Evolutionary conservation across 2,888 invertebrate genomes (phyloP).

Genomic region (Phorcus lineatus): DNA sequence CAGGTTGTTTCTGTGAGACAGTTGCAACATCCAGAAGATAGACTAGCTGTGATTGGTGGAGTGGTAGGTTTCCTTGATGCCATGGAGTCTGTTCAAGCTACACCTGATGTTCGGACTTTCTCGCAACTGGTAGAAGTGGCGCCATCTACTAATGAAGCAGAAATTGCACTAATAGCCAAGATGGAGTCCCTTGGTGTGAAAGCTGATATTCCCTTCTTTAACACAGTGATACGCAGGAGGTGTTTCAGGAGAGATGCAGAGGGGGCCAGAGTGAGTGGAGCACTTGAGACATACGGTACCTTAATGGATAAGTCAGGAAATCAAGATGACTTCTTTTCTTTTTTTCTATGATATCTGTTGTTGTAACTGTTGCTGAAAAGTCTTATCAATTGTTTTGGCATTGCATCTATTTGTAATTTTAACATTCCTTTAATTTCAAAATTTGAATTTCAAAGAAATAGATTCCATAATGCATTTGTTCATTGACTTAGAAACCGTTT

Average conservation of each 20-base stretch:
- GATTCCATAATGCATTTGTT: no score
- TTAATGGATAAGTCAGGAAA: no score
- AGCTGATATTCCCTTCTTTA: constrained; percentile 89
- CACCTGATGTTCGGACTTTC: constrained; percentile 87
- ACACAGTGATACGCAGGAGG: constrained; percentile 89
- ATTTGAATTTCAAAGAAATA: no score
- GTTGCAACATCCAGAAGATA: constrained; percentile 41
- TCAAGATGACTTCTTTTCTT: no score
- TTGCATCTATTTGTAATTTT: no score
- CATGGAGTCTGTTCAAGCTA: constrained; percentile 83
- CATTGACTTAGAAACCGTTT: no score
- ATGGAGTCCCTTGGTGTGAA: constrained; percentile 79
- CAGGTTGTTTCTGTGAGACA: constrained; percentile 28
- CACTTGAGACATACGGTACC: no score
- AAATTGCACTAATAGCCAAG: constrained; percentile 81
- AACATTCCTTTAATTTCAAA: no score
- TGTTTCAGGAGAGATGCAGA: constrained; percentile 83
- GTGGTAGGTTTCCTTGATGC: constrained; percentile 84
- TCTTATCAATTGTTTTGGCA: no score
- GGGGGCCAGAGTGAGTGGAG: constrained; percentile 82
- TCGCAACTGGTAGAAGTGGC: constrained; percentile 85
- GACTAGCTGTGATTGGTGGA: constrained; percentile 84
- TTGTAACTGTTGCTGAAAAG: no score
- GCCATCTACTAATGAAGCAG: constrained; percentile 82
- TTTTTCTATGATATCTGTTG: no score